phyloP scores from a whole-genome alignment of 2,113 vertebrate species.

The Struthio camelus region DNA sequence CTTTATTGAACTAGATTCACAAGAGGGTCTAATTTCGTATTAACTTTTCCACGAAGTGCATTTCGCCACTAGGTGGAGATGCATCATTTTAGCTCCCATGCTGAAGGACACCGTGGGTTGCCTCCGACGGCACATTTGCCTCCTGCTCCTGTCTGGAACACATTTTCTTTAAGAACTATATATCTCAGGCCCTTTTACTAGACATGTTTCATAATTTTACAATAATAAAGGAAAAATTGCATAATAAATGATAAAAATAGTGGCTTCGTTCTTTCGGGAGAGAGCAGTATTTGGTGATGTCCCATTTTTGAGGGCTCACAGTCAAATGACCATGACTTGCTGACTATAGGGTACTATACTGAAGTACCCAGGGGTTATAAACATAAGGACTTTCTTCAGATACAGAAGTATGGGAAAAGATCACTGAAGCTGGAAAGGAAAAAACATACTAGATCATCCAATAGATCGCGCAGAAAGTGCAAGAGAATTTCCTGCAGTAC shows the following conservation, averaged over 20 bases:
- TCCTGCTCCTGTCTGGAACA: background rate
- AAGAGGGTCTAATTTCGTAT: background rate
- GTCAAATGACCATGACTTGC: background rate
- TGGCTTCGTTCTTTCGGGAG: background rate
- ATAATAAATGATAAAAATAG: background rate
- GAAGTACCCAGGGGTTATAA: background rate
- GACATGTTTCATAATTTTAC: background rate
- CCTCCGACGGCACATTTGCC: rapidly evolving
- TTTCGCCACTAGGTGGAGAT: background rate
- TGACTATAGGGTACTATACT: background rate
- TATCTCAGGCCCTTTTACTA: background rate
- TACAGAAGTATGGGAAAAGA: background rate
- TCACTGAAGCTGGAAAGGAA: background rate
- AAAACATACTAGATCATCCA: background rate
- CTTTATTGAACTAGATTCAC: background rate
- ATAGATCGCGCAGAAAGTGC: background rate
- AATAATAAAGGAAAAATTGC: background rate
- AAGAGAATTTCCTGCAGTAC: background rate
- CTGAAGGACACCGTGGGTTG: background rate
- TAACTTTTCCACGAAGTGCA: background rate
- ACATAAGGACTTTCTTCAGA: background rate
- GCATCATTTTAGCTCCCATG: rapidly evolving
- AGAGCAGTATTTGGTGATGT: background rate
- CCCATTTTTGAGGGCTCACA: background rate
- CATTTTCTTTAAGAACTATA: rapidly evolving